Conservation (phyloP, 2,113 vertebrate genomes). For the Elanoides forficatus region DNA sequence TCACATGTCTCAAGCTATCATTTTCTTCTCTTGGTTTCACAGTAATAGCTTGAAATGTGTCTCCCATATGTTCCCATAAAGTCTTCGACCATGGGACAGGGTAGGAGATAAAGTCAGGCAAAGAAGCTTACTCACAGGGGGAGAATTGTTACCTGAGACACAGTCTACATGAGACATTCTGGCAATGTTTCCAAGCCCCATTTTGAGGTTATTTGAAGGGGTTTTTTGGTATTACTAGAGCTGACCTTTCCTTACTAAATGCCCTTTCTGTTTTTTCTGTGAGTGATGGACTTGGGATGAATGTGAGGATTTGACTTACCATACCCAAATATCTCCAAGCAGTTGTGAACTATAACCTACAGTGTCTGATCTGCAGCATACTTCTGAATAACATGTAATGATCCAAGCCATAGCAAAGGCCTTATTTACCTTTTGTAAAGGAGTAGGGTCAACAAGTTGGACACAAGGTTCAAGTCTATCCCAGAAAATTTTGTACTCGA, state of each 20-base stretch:
- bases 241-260: neutral
- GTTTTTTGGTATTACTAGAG: neutral
- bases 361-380: neutral
- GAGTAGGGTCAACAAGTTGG: neutral
- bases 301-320: neutral
- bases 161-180: neutral
- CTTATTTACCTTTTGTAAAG: neutral
- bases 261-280: neutral
- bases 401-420: neutral
- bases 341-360: neutral
- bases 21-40: neutral
- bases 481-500: neutral
- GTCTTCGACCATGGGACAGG: neutral
- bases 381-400: neutral
- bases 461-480: neutral
- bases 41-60: neutral
- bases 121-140: neutral
- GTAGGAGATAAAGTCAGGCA: neutral
- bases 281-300: neutral
- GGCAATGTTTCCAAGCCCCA: neutral
- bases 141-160: neutral
- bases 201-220: neutral
- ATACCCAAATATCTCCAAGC: neutral
- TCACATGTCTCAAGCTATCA: neutral
- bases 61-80: neutral